A percentile compares a stretch with the other conserved stretches of the same genome.
These are phyloP conservation scores for Timema podura DNA, from an alignment of 2,888 invertebrate species.

Conservation along the genomic window DNA sequence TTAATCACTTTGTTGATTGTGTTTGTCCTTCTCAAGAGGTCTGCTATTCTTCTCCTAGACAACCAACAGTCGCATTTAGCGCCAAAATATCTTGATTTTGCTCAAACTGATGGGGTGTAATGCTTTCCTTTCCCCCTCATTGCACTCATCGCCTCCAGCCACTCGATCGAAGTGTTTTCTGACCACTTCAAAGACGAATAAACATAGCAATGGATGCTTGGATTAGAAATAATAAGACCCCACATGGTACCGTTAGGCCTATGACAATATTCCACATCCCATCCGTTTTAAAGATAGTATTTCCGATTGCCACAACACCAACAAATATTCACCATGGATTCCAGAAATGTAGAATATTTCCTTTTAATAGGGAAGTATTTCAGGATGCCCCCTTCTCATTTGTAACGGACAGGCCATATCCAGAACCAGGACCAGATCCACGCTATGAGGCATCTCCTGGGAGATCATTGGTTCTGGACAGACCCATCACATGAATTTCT, in stretches of 20 bases:
- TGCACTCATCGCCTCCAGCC: constrained; percentile 6
- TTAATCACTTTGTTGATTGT: background rate
- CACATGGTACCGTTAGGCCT: constrained; percentile 1
- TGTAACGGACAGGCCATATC: background rate
- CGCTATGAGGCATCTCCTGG: no score
- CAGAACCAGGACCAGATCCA: background rate
- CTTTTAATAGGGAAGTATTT: background rate
- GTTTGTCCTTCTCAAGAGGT: background rate
- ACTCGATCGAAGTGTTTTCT: constrained; percentile 7
- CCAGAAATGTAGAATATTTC: constrained; percentile 8
- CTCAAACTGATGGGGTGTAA: background rate
- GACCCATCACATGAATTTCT: no score
- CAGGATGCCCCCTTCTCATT: background rate
- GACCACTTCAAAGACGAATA: background rate
- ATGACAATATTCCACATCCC: background rate
- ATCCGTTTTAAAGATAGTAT: background rate
- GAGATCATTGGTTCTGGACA: no score
- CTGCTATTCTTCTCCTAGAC: background rate
- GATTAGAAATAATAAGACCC: no score
- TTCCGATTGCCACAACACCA: constrained; percentile 6
- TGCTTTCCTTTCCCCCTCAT: background rate
- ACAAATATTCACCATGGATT: no score
- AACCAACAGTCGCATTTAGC: constrained; percentile 4
- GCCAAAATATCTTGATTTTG: no score
- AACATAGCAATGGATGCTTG: constrained; percentile 6